Conservation (phyloP, 2,888 invertebrate genomes). For the Callinectes sapidus region DNA sequence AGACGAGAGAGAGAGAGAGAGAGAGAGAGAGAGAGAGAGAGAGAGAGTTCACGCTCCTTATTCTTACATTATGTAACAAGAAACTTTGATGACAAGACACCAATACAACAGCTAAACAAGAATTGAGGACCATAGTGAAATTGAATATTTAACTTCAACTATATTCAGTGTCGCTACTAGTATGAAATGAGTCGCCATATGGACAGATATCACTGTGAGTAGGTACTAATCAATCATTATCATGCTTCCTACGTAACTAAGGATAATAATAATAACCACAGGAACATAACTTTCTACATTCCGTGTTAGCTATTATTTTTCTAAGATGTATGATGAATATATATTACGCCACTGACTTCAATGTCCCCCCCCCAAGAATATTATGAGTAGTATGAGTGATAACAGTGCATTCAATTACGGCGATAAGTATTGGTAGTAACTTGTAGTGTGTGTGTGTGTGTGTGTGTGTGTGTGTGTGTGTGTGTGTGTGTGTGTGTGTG, state of each 20-base stretch:
- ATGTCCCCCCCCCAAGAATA: too few relatives aligned
- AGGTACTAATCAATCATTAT: neutral
- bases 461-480: slow-evolving; percentile 20
- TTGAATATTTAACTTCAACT: neutral
- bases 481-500: neutral
- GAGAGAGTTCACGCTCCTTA: neutral
- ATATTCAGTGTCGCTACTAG: too few relatives aligned
- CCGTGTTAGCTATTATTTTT: too few relatives aligned
- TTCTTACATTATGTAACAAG: neutral
- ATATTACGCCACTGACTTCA: too few relatives aligned
- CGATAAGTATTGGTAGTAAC: neutral
- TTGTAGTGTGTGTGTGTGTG: slow-evolving; percentile 14
- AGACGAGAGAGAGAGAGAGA: too few relatives aligned
- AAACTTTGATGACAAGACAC: neutral
- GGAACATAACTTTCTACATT: too few relatives aligned
- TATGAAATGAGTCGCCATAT: too few relatives aligned
- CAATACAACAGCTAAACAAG: neutral
- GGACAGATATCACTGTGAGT: too few relatives aligned
- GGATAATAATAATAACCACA: neutral
- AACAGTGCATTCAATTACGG: neutral
- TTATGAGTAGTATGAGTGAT: neutral
- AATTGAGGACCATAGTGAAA: neutral
- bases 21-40: too few relatives aligned
- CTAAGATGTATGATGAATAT: too few relatives aligned
- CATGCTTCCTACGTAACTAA: neutral